Conservation (phyloP, 2,888 invertebrate genomes). For the Gari tellinella region DNA sequence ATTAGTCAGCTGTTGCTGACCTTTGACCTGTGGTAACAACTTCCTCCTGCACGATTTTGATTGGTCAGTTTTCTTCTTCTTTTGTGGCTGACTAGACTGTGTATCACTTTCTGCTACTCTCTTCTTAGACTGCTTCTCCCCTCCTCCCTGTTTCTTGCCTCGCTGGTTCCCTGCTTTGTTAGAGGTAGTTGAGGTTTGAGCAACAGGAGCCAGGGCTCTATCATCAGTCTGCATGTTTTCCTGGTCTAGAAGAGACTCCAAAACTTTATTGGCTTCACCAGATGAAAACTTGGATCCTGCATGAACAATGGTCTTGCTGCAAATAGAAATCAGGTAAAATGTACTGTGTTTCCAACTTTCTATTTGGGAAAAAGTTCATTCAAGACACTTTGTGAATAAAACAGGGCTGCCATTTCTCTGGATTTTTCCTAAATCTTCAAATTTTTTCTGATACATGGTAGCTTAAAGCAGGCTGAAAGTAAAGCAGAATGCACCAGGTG, state of each 20-base stretch:
- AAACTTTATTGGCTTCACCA: conserved; percentile 55
- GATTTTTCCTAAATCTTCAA: too few relatives aligned
- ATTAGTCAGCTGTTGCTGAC: conserved; percentile 69
- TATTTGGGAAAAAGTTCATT: too few relatives aligned
- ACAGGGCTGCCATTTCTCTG: too few relatives aligned
- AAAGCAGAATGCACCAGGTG: too few relatives aligned
- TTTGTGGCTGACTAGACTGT: conserved; percentile 52
- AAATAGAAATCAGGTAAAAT: conserved; percentile 30
- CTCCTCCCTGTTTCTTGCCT: conserved; percentile 1
- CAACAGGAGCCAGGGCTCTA: conserved; percentile 3
- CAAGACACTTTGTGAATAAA: too few relatives aligned
- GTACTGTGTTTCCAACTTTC: too few relatives aligned
- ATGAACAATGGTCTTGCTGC: conserved; percentile 74
- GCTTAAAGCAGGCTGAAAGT: too few relatives aligned
- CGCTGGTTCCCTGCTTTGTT: conserved; percentile 6
- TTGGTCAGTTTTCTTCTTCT: conserved; percentile 58
- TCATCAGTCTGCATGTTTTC: conserved; percentile 56
- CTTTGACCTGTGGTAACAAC: conserved; percentile 74
- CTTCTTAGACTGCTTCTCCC: conserved; percentile 50
- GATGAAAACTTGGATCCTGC: conserved; percentile 56
- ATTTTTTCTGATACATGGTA: too few relatives aligned
- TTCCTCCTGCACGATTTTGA: conserved; percentile 67
- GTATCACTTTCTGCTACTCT: conserved; percentile 33
- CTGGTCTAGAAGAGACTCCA: conserved; percentile 63
- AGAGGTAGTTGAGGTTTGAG: background rate